Evolutionary conservation across 2,113 vertebrate genomes (phyloP).

Genomic region (Plectropomus leopardus): DNA sequence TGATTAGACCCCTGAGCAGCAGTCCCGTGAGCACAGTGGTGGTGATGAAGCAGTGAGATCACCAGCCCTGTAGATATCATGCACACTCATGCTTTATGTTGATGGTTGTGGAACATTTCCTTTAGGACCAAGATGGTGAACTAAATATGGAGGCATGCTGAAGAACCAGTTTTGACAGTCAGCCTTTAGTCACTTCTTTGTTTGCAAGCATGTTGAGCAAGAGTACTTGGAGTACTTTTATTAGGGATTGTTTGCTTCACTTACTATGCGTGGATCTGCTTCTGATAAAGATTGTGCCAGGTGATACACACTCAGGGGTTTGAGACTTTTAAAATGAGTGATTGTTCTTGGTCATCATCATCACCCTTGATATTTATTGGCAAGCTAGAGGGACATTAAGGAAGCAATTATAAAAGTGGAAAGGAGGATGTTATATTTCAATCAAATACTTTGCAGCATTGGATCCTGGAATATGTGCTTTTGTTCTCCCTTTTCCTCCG

Average conservation of each 20-base stretch:
- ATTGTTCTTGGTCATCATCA: conserved; percentile 7
- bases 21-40: conserved; percentile 3
- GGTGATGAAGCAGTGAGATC: conserved; percentile 52
- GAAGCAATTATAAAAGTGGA: conserved; percentile 59
- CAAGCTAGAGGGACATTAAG: conserved; percentile 54
- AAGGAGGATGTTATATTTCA: conserved; percentile 73
- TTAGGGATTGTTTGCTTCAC: neutral
- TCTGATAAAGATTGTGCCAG: neutral
- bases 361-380: conserved; percentile 55
- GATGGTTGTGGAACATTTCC: conserved; percentile 35
- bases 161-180: conserved; percentile 63
- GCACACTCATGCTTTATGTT: conserved; percentile 37
- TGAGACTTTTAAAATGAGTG: neutral
- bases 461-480: conserved; percentile 62
- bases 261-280: neutral
- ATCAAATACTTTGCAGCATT: conserved; percentile 42
- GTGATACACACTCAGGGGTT: neutral
- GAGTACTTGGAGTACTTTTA: neutral
- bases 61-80: conserved; percentile 21
- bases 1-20: conserved; percentile 8
- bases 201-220: conserved; percentile 11
- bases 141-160: conserved; percentile 62
- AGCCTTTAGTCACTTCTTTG: conserved; percentile 14
- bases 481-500: conserved; percentile 60
- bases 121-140: neutral